These are phyloP conservation scores for Ennomos fuscantarius DNA, from an alignment of 2,888 invertebrate species.

Conservation along the genomic window DNA sequence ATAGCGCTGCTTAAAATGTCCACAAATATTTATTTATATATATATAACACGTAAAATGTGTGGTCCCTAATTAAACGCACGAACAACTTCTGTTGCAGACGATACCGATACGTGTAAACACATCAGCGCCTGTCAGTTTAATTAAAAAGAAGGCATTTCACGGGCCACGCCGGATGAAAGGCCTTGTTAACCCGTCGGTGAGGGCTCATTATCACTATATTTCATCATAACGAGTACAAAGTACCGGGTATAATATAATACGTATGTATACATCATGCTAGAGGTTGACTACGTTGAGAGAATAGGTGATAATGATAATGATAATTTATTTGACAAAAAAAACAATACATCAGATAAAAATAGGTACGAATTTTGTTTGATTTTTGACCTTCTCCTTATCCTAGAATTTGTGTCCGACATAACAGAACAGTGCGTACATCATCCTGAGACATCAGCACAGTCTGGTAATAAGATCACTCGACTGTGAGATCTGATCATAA, in stretches of 20 bases:
- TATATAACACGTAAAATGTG: conserved; percentile 28
- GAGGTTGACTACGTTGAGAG: conserved; percentile 15
- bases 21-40: too few relatives aligned
- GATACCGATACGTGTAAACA: conserved; percentile 39
- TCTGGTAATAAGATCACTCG: too few relatives aligned
- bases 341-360: too few relatives aligned
- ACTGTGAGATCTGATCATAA: too few relatives aligned
- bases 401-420: too few relatives aligned
- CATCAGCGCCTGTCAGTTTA: conserved; percentile 71
- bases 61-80: conserved; percentile 35
- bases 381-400: too few relatives aligned
- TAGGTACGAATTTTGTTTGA: too few relatives aligned
- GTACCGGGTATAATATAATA: conserved; percentile 20
- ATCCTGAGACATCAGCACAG: too few relatives aligned
- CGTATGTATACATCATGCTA: background rate
- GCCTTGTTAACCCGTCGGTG: conserved; percentile 67
- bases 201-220: conserved; percentile 67
- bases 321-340: too few relatives aligned
- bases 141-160: conserved; percentile 65
- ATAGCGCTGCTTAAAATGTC: too few relatives aligned
- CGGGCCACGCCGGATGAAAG: conserved; percentile 64
- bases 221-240: conserved; percentile 66
- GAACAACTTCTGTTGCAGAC: conserved; percentile 22
- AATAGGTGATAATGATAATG: too few relatives aligned
- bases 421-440: too few relatives aligned